A percentile compares a stretch with the other conserved stretches of the same genome.
These are phyloP conservation scores for Elachura formosa DNA, from an alignment of 2,113 vertebrate species.

Conservation along the genomic window DNA sequence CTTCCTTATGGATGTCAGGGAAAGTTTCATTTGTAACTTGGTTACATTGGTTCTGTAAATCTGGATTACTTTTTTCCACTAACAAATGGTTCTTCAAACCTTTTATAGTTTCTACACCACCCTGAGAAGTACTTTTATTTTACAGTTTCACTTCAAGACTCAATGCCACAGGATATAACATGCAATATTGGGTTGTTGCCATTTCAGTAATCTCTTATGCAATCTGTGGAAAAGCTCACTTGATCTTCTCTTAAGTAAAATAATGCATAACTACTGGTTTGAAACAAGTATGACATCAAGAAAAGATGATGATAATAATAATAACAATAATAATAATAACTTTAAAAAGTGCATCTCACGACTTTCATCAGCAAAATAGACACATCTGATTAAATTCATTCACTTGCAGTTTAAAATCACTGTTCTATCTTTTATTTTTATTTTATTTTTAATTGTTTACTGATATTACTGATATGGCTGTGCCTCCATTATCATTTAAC, in stretches of 20 bases:
- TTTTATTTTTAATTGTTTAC: not conserved
- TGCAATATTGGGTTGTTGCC: not conserved
- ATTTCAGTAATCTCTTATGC: not conserved
- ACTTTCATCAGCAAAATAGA: not conserved
- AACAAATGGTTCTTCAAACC: not conserved
- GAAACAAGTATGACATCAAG: not conserved
- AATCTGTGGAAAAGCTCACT: not conserved
- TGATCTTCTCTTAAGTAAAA: not conserved
- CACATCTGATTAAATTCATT: not conserved
- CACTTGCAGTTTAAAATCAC: not conserved
- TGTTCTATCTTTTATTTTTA: not conserved
- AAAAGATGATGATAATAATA: not conserved
- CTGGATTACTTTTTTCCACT: not conserved
- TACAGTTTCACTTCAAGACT: not conserved
- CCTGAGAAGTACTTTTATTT: not conserved
- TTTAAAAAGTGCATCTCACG: no score
- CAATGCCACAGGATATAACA: not conserved
- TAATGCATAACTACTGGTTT: not conserved
- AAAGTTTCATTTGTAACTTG: not conserved
- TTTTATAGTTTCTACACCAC: not conserved
- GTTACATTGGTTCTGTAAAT: not conserved
- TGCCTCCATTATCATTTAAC: not conserved
- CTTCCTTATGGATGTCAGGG: not conserved
- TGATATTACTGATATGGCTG: not conserved
- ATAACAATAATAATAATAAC: no score